Evolutionary conservation across 2,113 vertebrate genomes (phyloP).

Genomic region (Ursus arctos): DNA sequence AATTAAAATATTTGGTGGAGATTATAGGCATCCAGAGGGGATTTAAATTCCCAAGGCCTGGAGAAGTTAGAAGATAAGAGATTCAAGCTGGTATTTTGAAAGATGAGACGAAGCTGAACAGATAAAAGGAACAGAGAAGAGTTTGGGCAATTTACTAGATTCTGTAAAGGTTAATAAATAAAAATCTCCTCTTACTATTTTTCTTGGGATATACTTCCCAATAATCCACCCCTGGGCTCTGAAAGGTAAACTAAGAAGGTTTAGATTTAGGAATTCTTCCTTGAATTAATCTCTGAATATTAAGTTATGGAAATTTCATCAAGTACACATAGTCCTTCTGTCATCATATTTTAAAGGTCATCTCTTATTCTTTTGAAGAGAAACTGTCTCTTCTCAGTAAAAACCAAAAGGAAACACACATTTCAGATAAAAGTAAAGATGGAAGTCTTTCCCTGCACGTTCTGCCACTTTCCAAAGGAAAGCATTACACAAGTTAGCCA

Average conservation of each 20-base stretch:
- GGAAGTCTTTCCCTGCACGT: background rate
- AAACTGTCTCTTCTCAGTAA: background rate
- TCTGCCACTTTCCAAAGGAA: background rate
- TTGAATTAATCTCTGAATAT: constrained; percentile 49
- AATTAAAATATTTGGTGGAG: background rate
- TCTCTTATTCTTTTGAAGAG: background rate
- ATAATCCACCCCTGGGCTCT: background rate
- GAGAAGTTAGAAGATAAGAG: background rate
- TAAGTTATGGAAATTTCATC: constrained; percentile 29
- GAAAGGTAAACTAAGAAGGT: background rate
- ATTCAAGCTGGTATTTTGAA: constrained; percentile 10
- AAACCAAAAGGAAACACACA: background rate
- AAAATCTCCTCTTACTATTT: constrained; percentile 13
- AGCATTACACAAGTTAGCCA: background rate
- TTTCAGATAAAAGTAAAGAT: constrained; percentile 40
- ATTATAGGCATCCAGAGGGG: background rate
- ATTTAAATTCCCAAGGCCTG: constrained; percentile 1
- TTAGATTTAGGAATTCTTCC: background rate
- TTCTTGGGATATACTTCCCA: background rate
- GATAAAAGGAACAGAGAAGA: background rate
- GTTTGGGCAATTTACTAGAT: background rate
- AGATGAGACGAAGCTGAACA: background rate
- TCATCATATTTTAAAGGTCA: constrained; percentile 51
- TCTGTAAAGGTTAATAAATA: background rate
- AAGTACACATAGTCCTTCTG: background rate